Percentiles rank a stretch among this genome's conserved stretches.
These are phyloP conservation scores for Oreochromis tanganicae DNA, from an alignment of 2,113 vertebrate genomes.

Conservation along the genomic window DNA sequence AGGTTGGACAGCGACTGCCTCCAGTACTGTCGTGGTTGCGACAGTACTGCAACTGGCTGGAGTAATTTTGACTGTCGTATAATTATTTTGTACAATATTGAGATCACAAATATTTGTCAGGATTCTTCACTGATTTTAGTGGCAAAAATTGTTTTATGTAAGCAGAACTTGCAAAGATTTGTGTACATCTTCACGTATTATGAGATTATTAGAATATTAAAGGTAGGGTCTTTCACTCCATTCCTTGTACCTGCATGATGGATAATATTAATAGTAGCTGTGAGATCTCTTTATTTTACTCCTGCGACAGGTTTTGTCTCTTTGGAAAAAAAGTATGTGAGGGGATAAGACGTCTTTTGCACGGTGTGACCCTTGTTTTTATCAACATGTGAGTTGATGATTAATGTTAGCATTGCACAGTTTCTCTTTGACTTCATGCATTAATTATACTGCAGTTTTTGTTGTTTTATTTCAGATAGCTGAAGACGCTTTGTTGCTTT, in stretches of 20 bases:
- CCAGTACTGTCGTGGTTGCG: background rate
- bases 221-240: background rate
- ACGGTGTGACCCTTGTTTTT: background rate
- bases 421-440: background rate
- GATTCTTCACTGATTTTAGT: background rate
- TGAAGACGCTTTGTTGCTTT: background rate
- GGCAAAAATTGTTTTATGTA: background rate
- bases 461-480: background rate
- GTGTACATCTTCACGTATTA: background rate
- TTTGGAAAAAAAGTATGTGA: background rate
- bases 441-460: background rate
- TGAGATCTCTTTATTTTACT: background rate
- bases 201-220: background rate
- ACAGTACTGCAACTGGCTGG: background rate
- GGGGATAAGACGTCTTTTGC: background rate
- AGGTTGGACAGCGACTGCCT: background rate
- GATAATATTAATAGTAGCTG: background rate
- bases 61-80: background rate
- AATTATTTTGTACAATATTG: background rate
- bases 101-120: background rate
- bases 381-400: background rate
- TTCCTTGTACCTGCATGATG: background rate
- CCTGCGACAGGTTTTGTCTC: background rate
- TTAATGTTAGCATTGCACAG: background rate
- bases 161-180: background rate